Conservation (phyloP, 2,113 vertebrate genomes). For the Passerina amoena region DNA sequence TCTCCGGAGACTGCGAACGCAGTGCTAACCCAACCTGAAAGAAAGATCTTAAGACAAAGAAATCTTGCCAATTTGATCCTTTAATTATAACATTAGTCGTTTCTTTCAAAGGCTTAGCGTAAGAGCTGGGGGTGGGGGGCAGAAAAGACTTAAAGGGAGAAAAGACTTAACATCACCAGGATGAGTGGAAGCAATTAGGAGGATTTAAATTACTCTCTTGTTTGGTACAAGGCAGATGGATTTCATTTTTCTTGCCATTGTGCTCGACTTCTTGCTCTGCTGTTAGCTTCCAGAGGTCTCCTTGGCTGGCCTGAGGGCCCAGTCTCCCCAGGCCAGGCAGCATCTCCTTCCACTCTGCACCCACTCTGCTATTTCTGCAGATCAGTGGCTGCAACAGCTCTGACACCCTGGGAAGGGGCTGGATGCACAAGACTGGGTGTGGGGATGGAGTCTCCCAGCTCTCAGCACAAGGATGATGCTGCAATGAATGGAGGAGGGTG, state of each 20-base stretch:
- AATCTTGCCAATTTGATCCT: slow-evolving; percentile 64
- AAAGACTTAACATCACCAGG: slow-evolving; percentile 52
- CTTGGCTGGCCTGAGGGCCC: background rate
- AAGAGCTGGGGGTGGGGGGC: slow-evolving; percentile 34
- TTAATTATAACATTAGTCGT: slow-evolving; percentile 74
- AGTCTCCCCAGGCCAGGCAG: background rate
- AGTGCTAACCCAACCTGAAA: slow-evolving; percentile 51
- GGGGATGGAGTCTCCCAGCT: background rate
- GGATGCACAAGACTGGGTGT: background rate
- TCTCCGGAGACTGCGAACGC: slow-evolving; percentile 46
- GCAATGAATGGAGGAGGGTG: background rate
- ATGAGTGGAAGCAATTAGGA: slow-evolving; percentile 50
- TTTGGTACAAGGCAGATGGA: slow-evolving; percentile 31
- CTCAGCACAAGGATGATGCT: background rate
- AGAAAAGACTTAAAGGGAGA: slow-evolving; percentile 52
- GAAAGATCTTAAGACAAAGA: slow-evolving; percentile 70
- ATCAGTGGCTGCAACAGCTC: background rate
- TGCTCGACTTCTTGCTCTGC: background rate
- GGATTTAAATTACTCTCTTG: slow-evolving; percentile 54
- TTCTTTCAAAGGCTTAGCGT: slow-evolving; percentile 60
- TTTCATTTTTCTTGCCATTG: background rate
- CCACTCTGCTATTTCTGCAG: background rate
- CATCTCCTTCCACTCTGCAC: background rate
- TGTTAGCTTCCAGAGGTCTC: background rate
- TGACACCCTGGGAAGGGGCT: background rate